Base-by-base conservation (phyloP, 1,140 invertebrate genomes). In the Drosophila santomea region DNA sequence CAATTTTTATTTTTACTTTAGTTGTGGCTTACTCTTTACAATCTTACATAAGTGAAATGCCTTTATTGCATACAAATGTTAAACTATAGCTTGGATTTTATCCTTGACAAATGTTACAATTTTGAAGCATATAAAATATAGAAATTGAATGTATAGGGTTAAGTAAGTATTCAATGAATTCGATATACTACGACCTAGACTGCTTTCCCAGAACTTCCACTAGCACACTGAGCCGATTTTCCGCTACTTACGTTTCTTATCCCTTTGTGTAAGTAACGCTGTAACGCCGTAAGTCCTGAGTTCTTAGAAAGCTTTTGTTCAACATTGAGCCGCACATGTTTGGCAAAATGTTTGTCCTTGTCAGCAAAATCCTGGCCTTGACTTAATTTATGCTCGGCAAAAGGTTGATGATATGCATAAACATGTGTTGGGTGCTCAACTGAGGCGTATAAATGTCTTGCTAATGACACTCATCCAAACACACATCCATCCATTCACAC, bases 351-450 rank as follows among this genome's bases (percentile, higher is more conserved):
- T 64, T 78, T 57, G 54, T 56, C 56, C 51, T 78, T 78, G 58
- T 57, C 58, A 71, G 64, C 58, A 68, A 77, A 68, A 57, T 69
- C 67, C 58, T 60, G 56, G 74, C 56, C 51, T 77, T 61, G 63
- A 77, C 63, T 77, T 77, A 77, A 77, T 77, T 77, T 77, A 77
- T 77, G 57, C 74, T 58, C 57, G 51, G 32, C 74, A 77, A 64
- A 77, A 69, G 72, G 73, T 54, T 47, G 35, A 55, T 57, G 72
- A 77, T 61, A 77, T 55, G 66, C 50, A 77, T 76, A 66, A 66
- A 66, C 73, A 75, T 75, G 47, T 50, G 52, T 64, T 54, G 38
- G 57, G 52, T 41, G 69, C 51, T 55, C 71, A 62, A 56, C 63
- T 77, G 50, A 61, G 56, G 56, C 74, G 41, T 48, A 77, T 76